Evolutionary conservation across 2,797 vertebrate genomes (phyloP).

Genomic region (Ibycter americanus): DNA sequence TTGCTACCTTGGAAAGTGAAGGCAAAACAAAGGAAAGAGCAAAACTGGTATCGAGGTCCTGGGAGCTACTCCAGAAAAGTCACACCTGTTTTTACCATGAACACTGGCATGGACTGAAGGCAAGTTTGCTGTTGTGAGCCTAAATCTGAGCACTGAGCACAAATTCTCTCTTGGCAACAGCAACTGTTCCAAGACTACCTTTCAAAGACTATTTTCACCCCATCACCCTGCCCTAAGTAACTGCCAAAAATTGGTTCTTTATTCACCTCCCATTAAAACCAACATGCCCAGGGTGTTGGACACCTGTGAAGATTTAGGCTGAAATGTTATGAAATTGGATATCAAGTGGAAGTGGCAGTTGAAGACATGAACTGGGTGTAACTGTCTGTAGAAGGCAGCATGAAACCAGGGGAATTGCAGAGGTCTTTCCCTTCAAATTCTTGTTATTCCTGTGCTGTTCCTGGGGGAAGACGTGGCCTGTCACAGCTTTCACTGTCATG

Average conservation of each 20-base stretch:
- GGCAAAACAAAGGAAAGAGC: neutral
- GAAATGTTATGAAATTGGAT: neutral
- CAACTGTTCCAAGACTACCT: neutral
- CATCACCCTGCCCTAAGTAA: neutral
- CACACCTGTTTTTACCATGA: neutral
- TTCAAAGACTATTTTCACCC: neutral
- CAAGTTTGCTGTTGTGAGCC: neutral
- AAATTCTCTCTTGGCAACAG: neutral
- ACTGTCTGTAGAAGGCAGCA: neutral
- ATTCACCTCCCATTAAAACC: neutral
- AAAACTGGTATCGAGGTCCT: neutral
- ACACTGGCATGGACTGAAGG: neutral
- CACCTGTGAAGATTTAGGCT: neutral
- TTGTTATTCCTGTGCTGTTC: neutral
- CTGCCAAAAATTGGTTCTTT: neutral
- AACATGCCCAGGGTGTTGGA: neutral
- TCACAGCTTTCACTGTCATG: neutral
- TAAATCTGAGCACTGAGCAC: neutral
- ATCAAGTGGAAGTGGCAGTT: neutral
- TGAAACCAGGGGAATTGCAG: neutral
- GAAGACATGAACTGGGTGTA: neutral
- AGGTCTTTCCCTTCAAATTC: neutral
- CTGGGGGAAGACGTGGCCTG: neutral
- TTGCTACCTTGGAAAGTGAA: neutral
- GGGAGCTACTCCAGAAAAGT: neutral